A percentile compares a stretch with the other conserved stretches of the same genome.
These are phyloP conservation scores for Drosophila multiciliata DNA, from an alignment of 2,888 invertebrate species.

Conservation along the genomic window DNA sequence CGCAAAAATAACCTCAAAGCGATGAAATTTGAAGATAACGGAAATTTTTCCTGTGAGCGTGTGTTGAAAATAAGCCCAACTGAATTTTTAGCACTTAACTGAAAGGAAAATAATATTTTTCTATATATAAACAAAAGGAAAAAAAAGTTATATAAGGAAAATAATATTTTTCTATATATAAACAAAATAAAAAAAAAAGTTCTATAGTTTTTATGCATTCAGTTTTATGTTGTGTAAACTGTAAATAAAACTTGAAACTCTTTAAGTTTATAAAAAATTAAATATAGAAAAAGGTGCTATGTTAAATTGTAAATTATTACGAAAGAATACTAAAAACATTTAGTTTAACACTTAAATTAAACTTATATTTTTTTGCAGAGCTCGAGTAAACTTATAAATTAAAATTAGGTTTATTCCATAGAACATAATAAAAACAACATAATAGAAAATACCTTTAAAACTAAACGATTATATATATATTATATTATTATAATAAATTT, in stretches of 20 bases:
- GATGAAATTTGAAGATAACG: slow-evolving; percentile 71
- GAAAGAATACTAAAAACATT: neutral
- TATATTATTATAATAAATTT: too few relatives aligned
- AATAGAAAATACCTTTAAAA: too few relatives aligned
- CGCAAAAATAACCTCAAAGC: slow-evolving; percentile 63
- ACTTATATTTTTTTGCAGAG: too few relatives aligned
- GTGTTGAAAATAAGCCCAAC: slow-evolving; percentile 34
- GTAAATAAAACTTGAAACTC: neutral
- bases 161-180: neutral
- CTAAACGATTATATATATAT: too few relatives aligned
- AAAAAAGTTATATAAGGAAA: slow-evolving; percentile 4
- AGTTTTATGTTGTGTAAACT: slow-evolving; percentile 2
- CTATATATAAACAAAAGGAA: slow-evolving; percentile 6
- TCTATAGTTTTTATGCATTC: slow-evolving; percentile 1
- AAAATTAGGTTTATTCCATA: too few relatives aligned
- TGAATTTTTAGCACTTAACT: slow-evolving; percentile 41
- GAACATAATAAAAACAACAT: too few relatives aligned
- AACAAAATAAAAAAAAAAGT: slow-evolving; percentile 1
- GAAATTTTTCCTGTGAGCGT: slow-evolving; percentile 38
- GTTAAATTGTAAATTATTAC: neutral
- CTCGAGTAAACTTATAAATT: neutral
- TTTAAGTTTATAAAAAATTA: neutral
- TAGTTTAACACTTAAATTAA: neutral
- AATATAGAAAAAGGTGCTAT: neutral
- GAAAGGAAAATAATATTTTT: slow-evolving; percentile 5